Conservation (phyloP, 2,888 invertebrate genomes). For the Drosophila meridiana region DNA sequence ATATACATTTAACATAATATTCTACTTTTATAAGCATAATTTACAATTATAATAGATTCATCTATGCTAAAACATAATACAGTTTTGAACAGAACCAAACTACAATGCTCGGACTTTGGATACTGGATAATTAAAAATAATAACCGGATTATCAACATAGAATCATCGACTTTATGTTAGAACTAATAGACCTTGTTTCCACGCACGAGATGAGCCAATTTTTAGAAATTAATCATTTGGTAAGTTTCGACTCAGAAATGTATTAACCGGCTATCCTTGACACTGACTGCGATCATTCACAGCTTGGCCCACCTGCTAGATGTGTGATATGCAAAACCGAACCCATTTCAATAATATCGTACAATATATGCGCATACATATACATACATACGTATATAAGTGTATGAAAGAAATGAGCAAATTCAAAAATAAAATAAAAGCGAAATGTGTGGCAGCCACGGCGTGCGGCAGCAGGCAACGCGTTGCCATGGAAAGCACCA, state of each 20-base stretch:
- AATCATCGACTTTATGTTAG: neutral
- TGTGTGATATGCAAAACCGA: constrained; percentile 37
- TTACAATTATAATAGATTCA: neutral
- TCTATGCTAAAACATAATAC: neutral
- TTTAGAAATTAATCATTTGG: neutral
- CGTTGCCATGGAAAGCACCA: constrained; percentile 39
- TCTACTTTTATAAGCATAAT: too few relatives aligned
- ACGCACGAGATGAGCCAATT: constrained; percentile 10
- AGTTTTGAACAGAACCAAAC: neutral
- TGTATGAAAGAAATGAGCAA: constrained; percentile 29
- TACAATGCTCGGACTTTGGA: neutral
- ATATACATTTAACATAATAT: too few relatives aligned
- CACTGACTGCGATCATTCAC: constrained; percentile 15
- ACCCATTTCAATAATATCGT: constrained; percentile 19
- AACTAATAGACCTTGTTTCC: neutral
- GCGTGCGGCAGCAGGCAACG: constrained; percentile 20
- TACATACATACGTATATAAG: neutral
- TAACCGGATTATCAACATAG: neutral
- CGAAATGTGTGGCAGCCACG: constrained; percentile 17
- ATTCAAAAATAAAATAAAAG: constrained; percentile 11
- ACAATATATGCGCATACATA: constrained; percentile 7
- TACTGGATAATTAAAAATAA: neutral
- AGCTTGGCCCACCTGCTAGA: constrained; percentile 25
- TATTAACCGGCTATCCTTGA: constrained; percentile 30
- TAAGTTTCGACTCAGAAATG: constrained; percentile 3